Conservation (phyloP, 53 echinoderm and acorn worm genomes). For the Glandiceps talaboti region DNA sequence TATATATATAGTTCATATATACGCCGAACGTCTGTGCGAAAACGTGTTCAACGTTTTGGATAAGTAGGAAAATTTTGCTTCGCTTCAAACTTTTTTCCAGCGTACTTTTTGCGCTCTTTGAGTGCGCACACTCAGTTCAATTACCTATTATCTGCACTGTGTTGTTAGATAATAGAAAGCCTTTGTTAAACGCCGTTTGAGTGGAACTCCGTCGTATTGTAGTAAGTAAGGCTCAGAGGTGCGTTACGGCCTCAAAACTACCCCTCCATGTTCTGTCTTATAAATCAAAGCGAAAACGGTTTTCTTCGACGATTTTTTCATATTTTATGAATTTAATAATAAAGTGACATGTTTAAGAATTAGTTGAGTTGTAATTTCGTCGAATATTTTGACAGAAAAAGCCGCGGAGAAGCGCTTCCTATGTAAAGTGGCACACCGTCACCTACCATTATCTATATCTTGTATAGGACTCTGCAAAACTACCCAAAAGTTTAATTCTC, state of each 20-base stretch:
- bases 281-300: no score
- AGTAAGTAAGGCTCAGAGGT: neutral
- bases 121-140: slow-evolving; percentile 19
- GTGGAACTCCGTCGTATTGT: slow-evolving; percentile 10
- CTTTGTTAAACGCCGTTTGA: slow-evolving; percentile 25
- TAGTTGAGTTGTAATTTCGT: no score
- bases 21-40: neutral
- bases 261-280: neutral
- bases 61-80: neutral
- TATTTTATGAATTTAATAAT: no score
- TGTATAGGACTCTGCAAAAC: no score
- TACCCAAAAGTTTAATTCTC: no score
- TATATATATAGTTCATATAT: neutral
- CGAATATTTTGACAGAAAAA: no score
- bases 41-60: neutral
- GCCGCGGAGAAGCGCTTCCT: no score
- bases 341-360: no score
- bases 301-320: no score
- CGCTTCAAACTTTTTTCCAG: neutral
- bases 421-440: no score
- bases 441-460: no score
- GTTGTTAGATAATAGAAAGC: slow-evolving; percentile 16
- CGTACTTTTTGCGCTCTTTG: neutral
- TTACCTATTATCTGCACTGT: slow-evolving; percentile 16
- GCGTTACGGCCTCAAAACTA: neutral